phyloP scores from a whole-genome alignment of 2,888 invertebrate species.

The Salticus scenicus region DNA sequence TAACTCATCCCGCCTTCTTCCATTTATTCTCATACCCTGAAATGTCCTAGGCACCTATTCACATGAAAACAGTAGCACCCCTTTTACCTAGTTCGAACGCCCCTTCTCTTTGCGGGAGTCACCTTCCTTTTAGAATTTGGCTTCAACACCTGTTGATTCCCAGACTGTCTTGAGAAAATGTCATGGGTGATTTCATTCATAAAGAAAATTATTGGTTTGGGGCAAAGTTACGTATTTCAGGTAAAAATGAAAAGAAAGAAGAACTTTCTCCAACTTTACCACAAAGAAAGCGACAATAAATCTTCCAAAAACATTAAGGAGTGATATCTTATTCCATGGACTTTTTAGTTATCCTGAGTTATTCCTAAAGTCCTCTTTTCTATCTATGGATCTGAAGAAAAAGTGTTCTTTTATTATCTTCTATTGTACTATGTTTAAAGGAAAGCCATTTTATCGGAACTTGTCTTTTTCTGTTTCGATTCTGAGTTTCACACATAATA shows the following conservation, averaged over 20 bases:
- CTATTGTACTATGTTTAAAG: too few relatives aligned
- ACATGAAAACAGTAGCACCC: conserved; percentile 35
- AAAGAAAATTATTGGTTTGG: conserved; percentile 1
- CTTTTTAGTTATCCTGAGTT: too few relatives aligned
- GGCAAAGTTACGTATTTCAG: conserved; percentile 19
- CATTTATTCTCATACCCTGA: neutral
- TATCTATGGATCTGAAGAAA: too few relatives aligned
- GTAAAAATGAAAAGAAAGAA: neutral
- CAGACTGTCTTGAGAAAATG: conserved; percentile 12
- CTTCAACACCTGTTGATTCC: conserved; percentile 53
- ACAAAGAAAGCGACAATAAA: too few relatives aligned
- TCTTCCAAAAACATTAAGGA: too few relatives aligned
- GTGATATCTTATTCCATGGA: too few relatives aligned
- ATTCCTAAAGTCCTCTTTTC: too few relatives aligned
- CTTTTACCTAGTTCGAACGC: conserved; percentile 3
- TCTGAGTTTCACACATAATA: too few relatives aligned
- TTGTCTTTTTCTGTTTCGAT: too few relatives aligned
- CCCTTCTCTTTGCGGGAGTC: conserved; percentile 31
- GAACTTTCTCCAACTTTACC: neutral
- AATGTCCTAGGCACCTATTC: conserved; percentile 12
- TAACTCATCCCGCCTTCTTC: conserved; percentile 5
- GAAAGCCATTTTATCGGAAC: too few relatives aligned
- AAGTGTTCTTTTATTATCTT: too few relatives aligned
- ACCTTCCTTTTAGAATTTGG: conserved; percentile 22
- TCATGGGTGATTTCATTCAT: neutral